phyloP scores from a whole-genome alignment of 2,888 invertebrate species.

The Cerastis leucographa region DNA sequence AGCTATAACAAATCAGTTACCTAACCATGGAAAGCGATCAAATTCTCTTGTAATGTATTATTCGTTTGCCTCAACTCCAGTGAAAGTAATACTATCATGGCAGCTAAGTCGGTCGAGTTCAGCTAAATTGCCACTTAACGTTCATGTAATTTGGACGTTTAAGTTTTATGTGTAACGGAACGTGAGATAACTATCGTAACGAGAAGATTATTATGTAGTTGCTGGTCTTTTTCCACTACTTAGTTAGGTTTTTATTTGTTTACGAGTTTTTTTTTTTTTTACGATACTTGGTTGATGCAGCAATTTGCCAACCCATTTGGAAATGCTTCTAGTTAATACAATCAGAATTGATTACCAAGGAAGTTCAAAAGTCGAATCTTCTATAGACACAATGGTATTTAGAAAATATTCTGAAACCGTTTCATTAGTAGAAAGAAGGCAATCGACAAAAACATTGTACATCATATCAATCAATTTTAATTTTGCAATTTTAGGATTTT shows the following conservation, averaged over 20 bases:
- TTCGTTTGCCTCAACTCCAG: slow-evolving; percentile 62
- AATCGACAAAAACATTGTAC: neutral
- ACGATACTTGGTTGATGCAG: neutral
- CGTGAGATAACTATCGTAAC: slow-evolving; percentile 61
- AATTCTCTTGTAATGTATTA: slow-evolving; percentile 66
- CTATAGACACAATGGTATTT: neutral
- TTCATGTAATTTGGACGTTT: slow-evolving; percentile 53
- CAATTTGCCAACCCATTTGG: neutral
- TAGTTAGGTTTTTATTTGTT: slow-evolving; percentile 22
- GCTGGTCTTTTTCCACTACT: slow-evolving; percentile 33
- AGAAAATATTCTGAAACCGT: neutral
- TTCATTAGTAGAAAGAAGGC: slow-evolving; percentile 8
- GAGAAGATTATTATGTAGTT: slow-evolving; percentile 30
- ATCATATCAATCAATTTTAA: too few relatives aligned
- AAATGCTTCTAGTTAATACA: neutral
- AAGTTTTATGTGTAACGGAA: slow-evolving; percentile 58
- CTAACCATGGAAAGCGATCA: slow-evolving; percentile 73
- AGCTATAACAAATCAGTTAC: slow-evolving; percentile 62
- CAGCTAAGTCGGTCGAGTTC: slow-evolving; percentile 48
- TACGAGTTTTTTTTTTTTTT: neutral
- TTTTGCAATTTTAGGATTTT: neutral
- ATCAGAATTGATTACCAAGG: neutral
- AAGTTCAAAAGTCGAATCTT: neutral
- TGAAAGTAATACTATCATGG: slow-evolving; percentile 68
- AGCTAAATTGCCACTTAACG: slow-evolving; percentile 56